These are phyloP conservation scores for Talpa occidentalis DNA, from an alignment of 2,113 vertebrate genomes.

Conservation along the genomic window DNA sequence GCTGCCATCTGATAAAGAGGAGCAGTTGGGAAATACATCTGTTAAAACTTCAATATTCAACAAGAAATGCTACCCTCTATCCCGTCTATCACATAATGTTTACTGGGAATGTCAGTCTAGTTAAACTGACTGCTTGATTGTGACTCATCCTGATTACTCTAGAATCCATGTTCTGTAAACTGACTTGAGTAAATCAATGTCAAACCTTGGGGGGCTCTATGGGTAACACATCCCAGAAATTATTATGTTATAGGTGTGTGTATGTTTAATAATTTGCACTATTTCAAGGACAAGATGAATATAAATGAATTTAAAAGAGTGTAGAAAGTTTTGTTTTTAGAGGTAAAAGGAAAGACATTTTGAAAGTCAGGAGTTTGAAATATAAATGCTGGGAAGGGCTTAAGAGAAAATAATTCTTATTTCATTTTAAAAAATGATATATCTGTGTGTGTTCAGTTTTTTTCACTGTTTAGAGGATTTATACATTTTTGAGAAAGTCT, in stretches of 20 bases:
- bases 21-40: neutral
- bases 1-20: neutral
- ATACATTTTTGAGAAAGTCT: neutral
- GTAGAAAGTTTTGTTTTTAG: neutral
- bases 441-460: neutral
- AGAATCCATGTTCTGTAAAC: neutral
- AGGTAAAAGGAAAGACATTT: neutral
- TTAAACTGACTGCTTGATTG: neutral
- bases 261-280: neutral
- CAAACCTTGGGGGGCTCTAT: neutral
- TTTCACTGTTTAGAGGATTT: neutral
- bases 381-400: neutral
- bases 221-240: neutral
- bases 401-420: neutral
- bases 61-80: neutral
- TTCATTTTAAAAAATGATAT: neutral
- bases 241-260: neutral
- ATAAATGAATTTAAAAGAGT: slow-evolving; percentile 6
- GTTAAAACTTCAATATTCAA: neutral
- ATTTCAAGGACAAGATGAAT: neutral
- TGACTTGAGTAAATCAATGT: neutral
- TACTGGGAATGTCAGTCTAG: neutral
- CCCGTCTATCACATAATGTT: neutral
- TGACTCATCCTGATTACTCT: neutral
- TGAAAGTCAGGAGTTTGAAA: neutral